These are phyloP conservation scores for Delphinus delphis DNA, from an alignment of 2,113 vertebrate species.

Conservation along the genomic window DNA sequence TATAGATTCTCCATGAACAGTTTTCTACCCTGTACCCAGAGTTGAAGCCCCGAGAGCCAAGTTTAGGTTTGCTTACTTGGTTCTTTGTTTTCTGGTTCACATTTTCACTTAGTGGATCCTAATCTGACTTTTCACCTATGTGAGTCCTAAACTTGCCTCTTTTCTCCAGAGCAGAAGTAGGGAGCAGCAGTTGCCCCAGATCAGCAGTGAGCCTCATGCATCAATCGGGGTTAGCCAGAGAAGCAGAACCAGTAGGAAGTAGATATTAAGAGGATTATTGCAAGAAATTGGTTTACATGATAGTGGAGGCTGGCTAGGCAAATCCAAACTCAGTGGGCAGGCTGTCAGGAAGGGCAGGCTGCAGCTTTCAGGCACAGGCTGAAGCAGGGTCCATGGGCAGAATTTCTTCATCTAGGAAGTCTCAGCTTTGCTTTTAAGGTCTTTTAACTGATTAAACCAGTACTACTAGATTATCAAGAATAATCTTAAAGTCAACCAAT, in stretches of 20 bases:
- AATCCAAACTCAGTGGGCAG: not conserved
- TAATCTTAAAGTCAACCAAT: not conserved
- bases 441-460: not conserved
- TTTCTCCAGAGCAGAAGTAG: not conserved
- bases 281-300: not conserved
- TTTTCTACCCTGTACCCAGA: not conserved
- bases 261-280: not conserved
- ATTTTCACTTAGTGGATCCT: not conserved
- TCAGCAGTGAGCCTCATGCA: too few species aligned
- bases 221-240: not conserved
- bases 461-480: not conserved
- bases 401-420: not conserved
- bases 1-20: not conserved
- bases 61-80: not conserved
- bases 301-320: not conserved
- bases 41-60: not conserved
- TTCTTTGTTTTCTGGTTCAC: not conserved
- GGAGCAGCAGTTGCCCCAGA: not conserved
- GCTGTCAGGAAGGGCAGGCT: not conserved
- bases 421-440: not conserved
- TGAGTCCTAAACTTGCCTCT: not conserved
- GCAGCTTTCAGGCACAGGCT: fast-evolving
- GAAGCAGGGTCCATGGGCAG: not conserved
- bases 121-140: not conserved
- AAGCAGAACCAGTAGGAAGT: not conserved